Conservation (phyloP, 2,888 invertebrate species). For the Conus canariensis region DNA sequence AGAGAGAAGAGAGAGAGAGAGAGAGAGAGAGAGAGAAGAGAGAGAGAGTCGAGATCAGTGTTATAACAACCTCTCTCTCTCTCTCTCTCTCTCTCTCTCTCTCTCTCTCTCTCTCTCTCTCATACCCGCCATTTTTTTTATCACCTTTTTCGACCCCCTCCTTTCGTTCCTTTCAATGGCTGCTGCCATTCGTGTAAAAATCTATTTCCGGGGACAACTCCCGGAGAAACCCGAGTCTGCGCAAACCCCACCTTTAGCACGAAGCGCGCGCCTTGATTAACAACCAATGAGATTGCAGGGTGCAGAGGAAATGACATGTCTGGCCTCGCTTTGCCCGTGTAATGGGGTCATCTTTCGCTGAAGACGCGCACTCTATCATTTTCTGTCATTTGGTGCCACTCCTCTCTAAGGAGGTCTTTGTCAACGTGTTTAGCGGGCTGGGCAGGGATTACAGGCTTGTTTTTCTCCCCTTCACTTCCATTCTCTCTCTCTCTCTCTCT, state of each 20-base stretch:
- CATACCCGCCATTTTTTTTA: not conserved
- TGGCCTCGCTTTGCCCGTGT: slow-evolving; percentile 31
- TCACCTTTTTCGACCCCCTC: slow-evolving; percentile 15
- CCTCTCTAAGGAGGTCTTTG: not conserved
- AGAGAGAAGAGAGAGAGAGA: no score
- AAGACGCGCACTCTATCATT: slow-evolving; percentile 24
- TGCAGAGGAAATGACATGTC: slow-evolving; percentile 38
- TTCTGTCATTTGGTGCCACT: slow-evolving; percentile 27
- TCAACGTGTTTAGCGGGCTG: slow-evolving; percentile 1
- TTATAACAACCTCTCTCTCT: not conserved
- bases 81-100: not conserved
- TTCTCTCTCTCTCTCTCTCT: not conserved
- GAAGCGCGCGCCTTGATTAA: slow-evolving; percentile 22
- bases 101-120: not conserved
- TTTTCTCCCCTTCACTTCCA: not conserved
- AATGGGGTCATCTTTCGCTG: slow-evolving; percentile 33
- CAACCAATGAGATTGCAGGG: slow-evolving; percentile 36
- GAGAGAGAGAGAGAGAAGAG: no score
- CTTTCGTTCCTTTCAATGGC: not conserved
- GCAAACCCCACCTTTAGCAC: slow-evolving; percentile 22
- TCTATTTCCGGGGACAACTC: slow-evolving; percentile 33
- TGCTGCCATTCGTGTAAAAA: slow-evolving; percentile 31
- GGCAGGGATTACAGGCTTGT: slow-evolving; percentile 9
- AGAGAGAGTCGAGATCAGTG: no score
- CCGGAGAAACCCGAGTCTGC: slow-evolving; percentile 30